phyloP scores from a whole-genome alignment of 2,888 invertebrate genomes.

The Byasa hedistus region DNA sequence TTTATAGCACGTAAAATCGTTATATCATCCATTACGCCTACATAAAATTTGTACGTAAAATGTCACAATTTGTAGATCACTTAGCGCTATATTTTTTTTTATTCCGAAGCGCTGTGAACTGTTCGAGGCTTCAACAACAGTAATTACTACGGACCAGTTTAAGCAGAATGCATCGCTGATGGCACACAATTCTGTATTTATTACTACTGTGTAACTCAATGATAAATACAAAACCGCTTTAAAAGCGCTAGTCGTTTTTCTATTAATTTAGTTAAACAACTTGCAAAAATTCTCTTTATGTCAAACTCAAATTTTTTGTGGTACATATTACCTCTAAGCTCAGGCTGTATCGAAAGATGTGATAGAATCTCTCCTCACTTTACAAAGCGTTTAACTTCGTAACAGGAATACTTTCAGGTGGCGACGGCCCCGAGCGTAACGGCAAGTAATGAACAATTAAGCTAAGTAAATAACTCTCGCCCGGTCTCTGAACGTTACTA shows the following conservation, averaged over 20 bases:
- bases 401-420: slow-evolving; percentile 6
- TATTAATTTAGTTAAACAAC: too few relatives aligned
- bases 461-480: slow-evolving; percentile 10
- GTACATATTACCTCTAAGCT: too few relatives aligned
- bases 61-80: neutral
- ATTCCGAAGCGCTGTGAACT: neutral
- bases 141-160: slow-evolving; percentile 19
- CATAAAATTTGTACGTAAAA: too few relatives aligned
- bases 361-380: neutral
- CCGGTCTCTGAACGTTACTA: slow-evolving; percentile 8
- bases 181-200: slow-evolving; percentile 13
- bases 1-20: too few relatives aligned
- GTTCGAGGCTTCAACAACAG: slow-evolving; percentile 12
- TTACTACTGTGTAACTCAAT: neutral
- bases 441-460: slow-evolving; percentile 19
- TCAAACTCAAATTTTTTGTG: too few relatives aligned
- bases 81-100: neutral
- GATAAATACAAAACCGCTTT: too few relatives aligned
- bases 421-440: neutral
- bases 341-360: neutral
- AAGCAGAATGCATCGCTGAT: slow-evolving; percentile 8
- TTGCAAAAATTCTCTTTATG: too few relatives aligned
- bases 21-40: too few relatives aligned
- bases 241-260: too few relatives aligned
- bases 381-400: neutral